Conservation (phyloP, 2,797 vertebrate genomes). For the Lepilemur ruficaudatus region DNA sequence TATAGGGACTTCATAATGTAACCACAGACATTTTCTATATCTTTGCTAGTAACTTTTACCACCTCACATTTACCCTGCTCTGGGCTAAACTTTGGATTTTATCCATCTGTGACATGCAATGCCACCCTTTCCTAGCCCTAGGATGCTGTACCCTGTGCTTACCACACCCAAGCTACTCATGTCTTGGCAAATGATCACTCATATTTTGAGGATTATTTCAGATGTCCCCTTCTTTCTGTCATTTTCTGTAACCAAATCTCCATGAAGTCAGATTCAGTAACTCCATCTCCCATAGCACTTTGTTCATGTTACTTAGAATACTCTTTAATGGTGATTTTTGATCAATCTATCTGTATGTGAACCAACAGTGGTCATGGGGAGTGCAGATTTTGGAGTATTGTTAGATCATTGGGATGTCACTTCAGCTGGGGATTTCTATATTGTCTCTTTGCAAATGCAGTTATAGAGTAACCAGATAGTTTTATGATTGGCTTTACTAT, state of each 20-base stretch:
- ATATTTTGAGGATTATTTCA: background rate
- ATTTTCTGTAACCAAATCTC: background rate
- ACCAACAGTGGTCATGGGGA: background rate
- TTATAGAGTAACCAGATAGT: background rate
- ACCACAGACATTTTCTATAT: background rate
- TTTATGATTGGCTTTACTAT: background rate
- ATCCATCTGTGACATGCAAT: background rate
- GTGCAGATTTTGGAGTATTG: too few species aligned
- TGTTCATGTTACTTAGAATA: background rate
- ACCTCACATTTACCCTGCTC: background rate
- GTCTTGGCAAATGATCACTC: background rate
- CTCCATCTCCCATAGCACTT: background rate
- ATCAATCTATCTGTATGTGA: background rate
- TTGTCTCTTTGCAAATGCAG: background rate
- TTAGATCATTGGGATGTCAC: background rate
- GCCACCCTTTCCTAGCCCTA: too few species aligned
- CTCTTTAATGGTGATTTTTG: background rate
- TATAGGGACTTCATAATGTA: background rate
- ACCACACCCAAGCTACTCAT: background rate
- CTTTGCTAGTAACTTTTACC: background rate
- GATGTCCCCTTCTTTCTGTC: background rate
- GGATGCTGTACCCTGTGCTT: background rate
- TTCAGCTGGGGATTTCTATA: background rate
- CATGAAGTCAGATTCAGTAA: background rate
- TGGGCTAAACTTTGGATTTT: background rate